Percentiles rank a stretch among this genome's conserved stretches.
Evolutionary conservation across 2,888 invertebrate genomes (phyloP).

Genomic region (Eilema sororculum): DNA sequence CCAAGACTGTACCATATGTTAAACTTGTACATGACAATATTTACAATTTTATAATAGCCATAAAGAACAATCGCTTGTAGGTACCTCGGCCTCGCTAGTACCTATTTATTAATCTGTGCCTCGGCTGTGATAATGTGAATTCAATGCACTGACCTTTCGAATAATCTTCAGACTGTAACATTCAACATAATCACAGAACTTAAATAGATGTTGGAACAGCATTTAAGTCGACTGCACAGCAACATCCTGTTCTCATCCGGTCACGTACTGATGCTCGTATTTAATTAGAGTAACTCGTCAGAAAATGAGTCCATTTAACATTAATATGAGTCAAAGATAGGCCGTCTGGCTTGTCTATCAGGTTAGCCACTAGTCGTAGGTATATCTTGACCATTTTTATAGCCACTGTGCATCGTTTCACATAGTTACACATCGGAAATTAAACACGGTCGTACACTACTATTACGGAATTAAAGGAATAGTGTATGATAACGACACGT

Average conservation of each 20-base stretch:
- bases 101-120: not conserved
- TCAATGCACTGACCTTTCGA: not conserved
- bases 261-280: constrained; percentile 9
- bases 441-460: constrained; percentile 27
- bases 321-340: constrained; percentile 42
- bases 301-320: constrained; percentile 35
- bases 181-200: not conserved
- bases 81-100: too few species aligned
- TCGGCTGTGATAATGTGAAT: not conserved
- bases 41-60: not conserved
- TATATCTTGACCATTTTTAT: constrained; percentile 14
- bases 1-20: too few species aligned
- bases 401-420: not conserved
- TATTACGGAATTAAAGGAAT: constrained; percentile 22
- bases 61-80: too few species aligned
- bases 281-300: constrained; percentile 13
- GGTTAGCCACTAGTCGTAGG: constrained; percentile 16
- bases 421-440: constrained; percentile 30
- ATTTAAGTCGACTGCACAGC: constrained; percentile 1
- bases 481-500: constrained; percentile 33
- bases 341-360: constrained; percentile 29
- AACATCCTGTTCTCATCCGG: constrained; percentile 2
- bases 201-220: not conserved
- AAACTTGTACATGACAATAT: too few species aligned
- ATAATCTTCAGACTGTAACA: not conserved